Evolutionary conservation across 2,113 vertebrate species (phyloP), one percentile per base, ranked within the genome.

Genomic region (Ahaetulla prasina): DNA sequence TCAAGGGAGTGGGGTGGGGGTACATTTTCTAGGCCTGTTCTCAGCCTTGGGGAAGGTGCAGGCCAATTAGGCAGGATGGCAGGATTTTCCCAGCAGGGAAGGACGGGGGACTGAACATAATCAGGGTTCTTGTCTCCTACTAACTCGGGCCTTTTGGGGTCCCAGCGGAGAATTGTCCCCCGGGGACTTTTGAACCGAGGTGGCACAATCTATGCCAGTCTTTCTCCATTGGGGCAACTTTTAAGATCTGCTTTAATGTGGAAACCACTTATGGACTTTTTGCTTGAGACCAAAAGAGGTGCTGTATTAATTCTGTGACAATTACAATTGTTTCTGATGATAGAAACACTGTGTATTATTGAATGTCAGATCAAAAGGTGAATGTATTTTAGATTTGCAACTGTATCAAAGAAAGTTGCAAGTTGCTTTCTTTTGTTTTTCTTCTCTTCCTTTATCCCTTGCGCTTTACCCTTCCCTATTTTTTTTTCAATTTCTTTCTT

Each of bases 171-270:
- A 45, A 35, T 8, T 2, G 39, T 14, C 39, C 30, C 2, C 53
- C 0, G 55, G 16, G 14, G 16, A 35, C n/a, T 1, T 20, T 39
- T 8, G 16, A 35, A 2, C n/a, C 16, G 1, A n/a, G 11, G n/a
- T 20, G 68, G 35, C 35, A 20, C 68, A 20, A 80, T 80, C 74
- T 22, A 20, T 80, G 74, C 18, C 35, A 39, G 63, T 35, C 63
- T 68, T 68, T 68, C 63, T 68, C 63, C 30, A 16, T 2, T 4
- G 12, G 30, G 30, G 30, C 4, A 68, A 35, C 30, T 16, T 16
- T 68, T 35, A 35, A 16, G 30, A 5, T 68, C 12, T n/a, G 11
- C 30, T 68, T n/a, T n/a, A 6, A 68, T 1, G 2, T 6, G 63
- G 63, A 68, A 68, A 68, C 12, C 63, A 35, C 30, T 35, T 35